Conservation (phyloP, 2,113 vertebrate species). For the Myotis yumanensis region DNA sequence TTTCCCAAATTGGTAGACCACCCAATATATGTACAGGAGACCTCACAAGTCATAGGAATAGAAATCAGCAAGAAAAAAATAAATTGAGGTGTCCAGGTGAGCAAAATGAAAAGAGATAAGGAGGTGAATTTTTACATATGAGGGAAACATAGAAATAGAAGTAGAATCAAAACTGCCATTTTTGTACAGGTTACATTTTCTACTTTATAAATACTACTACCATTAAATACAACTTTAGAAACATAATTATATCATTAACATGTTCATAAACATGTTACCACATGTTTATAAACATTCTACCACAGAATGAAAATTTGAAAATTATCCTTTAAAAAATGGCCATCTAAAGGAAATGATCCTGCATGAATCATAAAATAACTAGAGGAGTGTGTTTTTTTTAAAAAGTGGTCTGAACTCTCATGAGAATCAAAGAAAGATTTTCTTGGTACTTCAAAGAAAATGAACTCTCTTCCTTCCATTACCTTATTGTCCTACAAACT, state of each 20-base stretch:
- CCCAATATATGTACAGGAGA: slow-evolving; percentile 22
- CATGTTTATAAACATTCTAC: background rate
- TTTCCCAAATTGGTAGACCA: slow-evolving; percentile 44
- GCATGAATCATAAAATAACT: slow-evolving; percentile 17
- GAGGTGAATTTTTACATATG: background rate
- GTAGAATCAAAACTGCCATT: background rate
- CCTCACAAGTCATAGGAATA: background rate
- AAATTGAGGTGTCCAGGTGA: background rate
- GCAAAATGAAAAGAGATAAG: slow-evolving; percentile 6
- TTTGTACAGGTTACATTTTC: background rate
- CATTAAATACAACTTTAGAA: slow-evolving; percentile 6
- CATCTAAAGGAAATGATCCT: background rate
- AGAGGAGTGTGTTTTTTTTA: background rate
- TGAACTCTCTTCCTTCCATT: background rate
- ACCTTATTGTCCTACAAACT: background rate
- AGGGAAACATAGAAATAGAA: background rate
- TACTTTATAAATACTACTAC: background rate
- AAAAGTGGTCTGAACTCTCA: slow-evolving; percentile 34
- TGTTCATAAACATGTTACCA: no score
- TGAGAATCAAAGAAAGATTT: slow-evolving; percentile 32
- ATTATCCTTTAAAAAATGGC: background rate
- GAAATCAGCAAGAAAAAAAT: slow-evolving; percentile 47
- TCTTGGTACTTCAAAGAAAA: slow-evolving; percentile 10
- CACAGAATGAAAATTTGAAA: slow-evolving; percentile 40
- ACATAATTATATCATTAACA: background rate